Evolutionary conservation across 2,888 invertebrate genomes (phyloP), one percentile per base, ranked within the genome.

Genomic region (Bembecia ichneumoniformis): DNA sequence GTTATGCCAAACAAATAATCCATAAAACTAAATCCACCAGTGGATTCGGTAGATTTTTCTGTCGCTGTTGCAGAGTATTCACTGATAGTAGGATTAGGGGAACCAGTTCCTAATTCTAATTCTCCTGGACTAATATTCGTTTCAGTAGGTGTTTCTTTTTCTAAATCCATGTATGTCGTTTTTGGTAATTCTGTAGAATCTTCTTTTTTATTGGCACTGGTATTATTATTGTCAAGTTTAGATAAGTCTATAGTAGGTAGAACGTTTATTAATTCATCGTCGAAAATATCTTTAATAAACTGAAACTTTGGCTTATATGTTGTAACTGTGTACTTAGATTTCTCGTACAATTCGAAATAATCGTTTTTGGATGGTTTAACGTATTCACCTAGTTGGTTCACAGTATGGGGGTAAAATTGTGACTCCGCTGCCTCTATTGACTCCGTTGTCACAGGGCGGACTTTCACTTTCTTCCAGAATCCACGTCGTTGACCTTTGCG

Each of bases 401-500:
- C 91, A 34, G 93, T 89, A 64, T 91, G 92, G 3, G 73, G 56
- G 60, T 87, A 87, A 64, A 83, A 84, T 73, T 95, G 95, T 0
- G 94, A 94, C 71, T 95, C 95, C 0, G 95, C 94, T 0, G 90
- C 90, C 64, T 94, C 94, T 48, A 95, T 91, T 17, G 90, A 89
- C 70, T 94, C 95, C 3, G 78, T 66, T 44, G 68, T 65, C 9
- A 74, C 77, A 3, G 90, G 89, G 46, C 88, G 87, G 20, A 91
- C 90, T 56, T 91, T 91, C 0, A 93, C 90, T 56, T 92, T 90
- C 62, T 93, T 93, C 91, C 94, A 94, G 62, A 91, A 91, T 48
- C 94, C 93, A 55, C 92, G 90, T 52, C 92, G 89, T 51, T 88
- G 78, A 48, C 66, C 63, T 55, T 75, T 77, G 51, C 66, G 61